Conservation (phyloP, 2,113 vertebrate species). For the Malurus cyaneus region DNA sequence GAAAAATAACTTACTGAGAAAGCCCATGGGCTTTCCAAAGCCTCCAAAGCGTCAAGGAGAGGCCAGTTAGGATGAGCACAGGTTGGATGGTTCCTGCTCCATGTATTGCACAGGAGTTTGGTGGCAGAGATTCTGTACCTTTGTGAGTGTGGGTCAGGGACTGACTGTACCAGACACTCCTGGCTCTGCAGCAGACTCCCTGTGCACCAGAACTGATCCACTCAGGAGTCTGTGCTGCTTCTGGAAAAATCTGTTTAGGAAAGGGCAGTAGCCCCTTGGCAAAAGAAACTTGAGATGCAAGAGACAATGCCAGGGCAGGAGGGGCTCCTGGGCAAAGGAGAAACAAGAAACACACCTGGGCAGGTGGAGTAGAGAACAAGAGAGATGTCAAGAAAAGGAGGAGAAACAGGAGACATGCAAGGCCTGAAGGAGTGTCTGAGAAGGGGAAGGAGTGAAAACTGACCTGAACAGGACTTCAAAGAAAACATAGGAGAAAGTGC, state of each 20-base stretch:
- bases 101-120: not conserved
- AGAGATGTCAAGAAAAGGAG: not conserved
- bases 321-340: not conserved
- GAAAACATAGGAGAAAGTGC: not conserved
- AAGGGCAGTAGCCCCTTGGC: not conserved
- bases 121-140: not conserved
- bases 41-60: not conserved
- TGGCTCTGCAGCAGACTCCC: not conserved
- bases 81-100: not conserved
- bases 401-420: not conserved
- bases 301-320: not conserved
- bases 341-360: not conserved
- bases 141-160: fast-evolving
- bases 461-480: not conserved
- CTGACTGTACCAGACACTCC: not conserved
- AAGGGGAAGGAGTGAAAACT: not conserved
- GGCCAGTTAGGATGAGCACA: not conserved
- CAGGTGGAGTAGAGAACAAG: not conserved
- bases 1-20: not conserved
- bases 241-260: not conserved
- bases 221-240: not conserved
- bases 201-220: not conserved
- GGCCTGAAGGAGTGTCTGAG: not conserved
- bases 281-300: not conserved
- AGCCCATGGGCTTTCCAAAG: not conserved